A percentile compares a stretch with the other conserved stretches of the same genome.
Conservation (phyloP, 1,140 invertebrate genomes). For the Heliconius melpomene region DNA sequence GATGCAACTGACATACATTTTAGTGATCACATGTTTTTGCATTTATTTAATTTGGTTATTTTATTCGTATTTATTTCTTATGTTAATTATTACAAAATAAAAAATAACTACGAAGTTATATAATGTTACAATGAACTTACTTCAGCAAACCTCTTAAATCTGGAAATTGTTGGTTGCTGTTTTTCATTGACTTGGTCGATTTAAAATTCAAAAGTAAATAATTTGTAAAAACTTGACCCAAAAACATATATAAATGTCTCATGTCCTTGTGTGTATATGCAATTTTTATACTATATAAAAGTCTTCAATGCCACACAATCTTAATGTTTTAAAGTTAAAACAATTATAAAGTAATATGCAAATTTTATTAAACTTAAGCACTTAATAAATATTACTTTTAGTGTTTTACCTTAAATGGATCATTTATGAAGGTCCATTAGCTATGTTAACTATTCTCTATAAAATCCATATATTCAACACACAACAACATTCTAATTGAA, state of each 20-base stretch:
- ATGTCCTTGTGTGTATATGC: slow-evolving; percentile 20
- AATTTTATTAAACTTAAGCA: not conserved
- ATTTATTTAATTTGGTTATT: not conserved
- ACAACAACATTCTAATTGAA: not conserved
- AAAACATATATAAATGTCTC: slow-evolving; percentile 29
- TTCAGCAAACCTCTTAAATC: not conserved
- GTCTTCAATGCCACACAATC: slow-evolving; percentile 1
- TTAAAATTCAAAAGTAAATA: not conserved
- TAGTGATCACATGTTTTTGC: not conserved
- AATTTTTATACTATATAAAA: not conserved
- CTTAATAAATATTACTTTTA: not conserved
- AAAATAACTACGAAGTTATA: not conserved
- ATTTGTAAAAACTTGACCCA: slow-evolving; percentile 22
- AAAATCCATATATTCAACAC: not conserved
- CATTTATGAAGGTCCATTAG: not conserved
- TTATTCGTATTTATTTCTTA: not conserved
- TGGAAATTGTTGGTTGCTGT: not conserved
- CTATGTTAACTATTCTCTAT: no score
- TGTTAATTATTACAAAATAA: not conserved
- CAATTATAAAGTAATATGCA: not conserved
- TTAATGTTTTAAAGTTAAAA: not conserved
- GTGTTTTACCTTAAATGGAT: not conserved
- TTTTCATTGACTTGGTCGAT: not conserved
- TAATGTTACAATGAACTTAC: not conserved
- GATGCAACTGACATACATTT: not conserved